Evolutionary conservation across 1,140 invertebrate species (phyloP).

Genomic region (Anoplolepis gracilipes): DNA sequence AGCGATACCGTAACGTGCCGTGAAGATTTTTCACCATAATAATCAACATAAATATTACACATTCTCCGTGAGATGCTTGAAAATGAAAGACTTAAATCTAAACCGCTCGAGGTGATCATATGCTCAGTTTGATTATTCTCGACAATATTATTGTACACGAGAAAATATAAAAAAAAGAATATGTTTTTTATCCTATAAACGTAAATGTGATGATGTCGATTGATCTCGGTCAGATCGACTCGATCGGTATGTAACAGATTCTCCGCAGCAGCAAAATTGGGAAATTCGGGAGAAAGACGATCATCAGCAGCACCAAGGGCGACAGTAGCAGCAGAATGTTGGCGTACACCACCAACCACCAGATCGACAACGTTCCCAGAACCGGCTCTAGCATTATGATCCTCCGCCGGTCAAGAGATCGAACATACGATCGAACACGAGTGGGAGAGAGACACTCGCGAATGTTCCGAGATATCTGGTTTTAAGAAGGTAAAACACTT

Average conservation of each 20-base stretch:
- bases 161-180: background rate
- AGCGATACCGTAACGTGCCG: too few relatives aligned
- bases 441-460: slow-evolving; percentile 12
- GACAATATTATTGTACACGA: background rate
- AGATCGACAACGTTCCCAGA: slow-evolving; percentile 79
- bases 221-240: slow-evolving; percentile 78
- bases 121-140: slow-evolving; percentile 21
- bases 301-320: slow-evolving; percentile 80
- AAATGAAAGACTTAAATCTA: slow-evolving; percentile 4
- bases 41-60: background rate
- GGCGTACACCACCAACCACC: slow-evolving; percentile 82
- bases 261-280: slow-evolving; percentile 81
- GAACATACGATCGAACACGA: slow-evolving; percentile 17
- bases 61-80: background rate
- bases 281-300: slow-evolving; percentile 83
- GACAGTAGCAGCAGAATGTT: slow-evolving; percentile 80
- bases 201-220: background rate
- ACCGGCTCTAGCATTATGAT: slow-evolving; percentile 79
- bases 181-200: slow-evolving; percentile 1
- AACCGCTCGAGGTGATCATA: background rate
- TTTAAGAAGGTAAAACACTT: slow-evolving; percentile 16
- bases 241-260: slow-evolving; percentile 83
- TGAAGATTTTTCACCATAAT: too few relatives aligned
- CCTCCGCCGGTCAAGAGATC: slow-evolving; percentile 31
- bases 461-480: slow-evolving; percentile 39